These are phyloP conservation scores for Poecilus cupreus DNA, from an alignment of 2,888 invertebrate genomes.

Conservation along the genomic window DNA sequence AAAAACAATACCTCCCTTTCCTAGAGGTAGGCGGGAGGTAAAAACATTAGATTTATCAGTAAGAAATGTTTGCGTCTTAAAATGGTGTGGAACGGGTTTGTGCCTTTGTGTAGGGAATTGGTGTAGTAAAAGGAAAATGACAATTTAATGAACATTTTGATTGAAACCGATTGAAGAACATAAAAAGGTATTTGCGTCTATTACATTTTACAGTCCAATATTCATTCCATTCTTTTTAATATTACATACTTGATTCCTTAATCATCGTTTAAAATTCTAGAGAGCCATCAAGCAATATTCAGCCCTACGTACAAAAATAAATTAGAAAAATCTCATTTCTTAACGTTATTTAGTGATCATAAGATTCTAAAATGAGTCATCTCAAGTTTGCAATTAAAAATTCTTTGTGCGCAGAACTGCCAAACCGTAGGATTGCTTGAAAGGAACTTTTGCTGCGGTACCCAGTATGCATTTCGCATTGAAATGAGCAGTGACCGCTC, in stretches of 20 bases:
- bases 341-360: conserved; percentile 52
- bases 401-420: conserved; percentile 40
- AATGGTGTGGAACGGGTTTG: neutral
- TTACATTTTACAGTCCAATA: conserved; percentile 15
- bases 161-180: conserved; percentile 13
- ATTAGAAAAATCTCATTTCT: conserved; percentile 53
- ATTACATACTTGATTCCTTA: conserved; percentile 17
- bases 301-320: conserved; percentile 20
- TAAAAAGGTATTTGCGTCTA: neutral
- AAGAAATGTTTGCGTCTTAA: too few species aligned
- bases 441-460: conserved; percentile 31
- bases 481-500: conserved; percentile 53
- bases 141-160: conserved; percentile 4
- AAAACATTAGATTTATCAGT: too few species aligned
- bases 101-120: neutral
- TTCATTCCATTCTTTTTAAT: neutral
- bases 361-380: conserved; percentile 46
- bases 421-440: conserved; percentile 52
- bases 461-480: conserved; percentile 46
- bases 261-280: conserved; percentile 32
- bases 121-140: neutral
- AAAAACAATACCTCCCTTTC: too few species aligned
- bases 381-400: conserved; percentile 56
- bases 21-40: too few species aligned
- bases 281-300: conserved; percentile 41